Evolutionary conservation across 2,888 invertebrate species (phyloP).

Genomic region (Brachypalpus laphriformis): DNA sequence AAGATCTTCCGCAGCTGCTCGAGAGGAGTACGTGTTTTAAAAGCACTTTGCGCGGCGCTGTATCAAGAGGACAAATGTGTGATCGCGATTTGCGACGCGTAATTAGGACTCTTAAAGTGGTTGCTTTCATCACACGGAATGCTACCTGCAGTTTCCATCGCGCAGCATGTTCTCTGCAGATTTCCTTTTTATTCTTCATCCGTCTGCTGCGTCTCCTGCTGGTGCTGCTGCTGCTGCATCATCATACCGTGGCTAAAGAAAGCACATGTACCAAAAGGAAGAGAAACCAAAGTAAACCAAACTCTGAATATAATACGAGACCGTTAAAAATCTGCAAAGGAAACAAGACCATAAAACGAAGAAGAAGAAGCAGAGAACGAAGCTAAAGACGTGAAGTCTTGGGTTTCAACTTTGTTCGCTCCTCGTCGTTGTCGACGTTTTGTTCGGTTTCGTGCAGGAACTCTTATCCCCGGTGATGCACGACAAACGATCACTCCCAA

Average conservation of each 20-base stretch:
- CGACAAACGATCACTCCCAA: conserved; percentile 73
- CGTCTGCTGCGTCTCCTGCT: background rate
- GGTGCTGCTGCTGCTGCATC: conserved; percentile 11
- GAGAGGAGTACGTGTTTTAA: conserved; percentile 48
- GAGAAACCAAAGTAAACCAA: conserved; percentile 40
- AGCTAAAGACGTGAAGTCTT: conserved; percentile 57
- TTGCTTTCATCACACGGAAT: conserved; percentile 70
- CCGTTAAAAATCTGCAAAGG: conserved; percentile 64
- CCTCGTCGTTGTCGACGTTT: conserved; percentile 31
- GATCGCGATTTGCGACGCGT: conserved; percentile 73
- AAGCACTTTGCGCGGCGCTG: conserved; percentile 50
- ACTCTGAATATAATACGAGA: conserved; percentile 62
- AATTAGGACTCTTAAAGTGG: conserved; percentile 73
- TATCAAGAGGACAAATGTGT: conserved; percentile 69
- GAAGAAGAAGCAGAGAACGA: conserved; percentile 19
- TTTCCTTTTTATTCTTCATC: conserved; percentile 40
- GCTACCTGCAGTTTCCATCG: conserved; percentile 64
- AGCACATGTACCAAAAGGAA: conserved; percentile 2
- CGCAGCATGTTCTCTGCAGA: conserved; percentile 51
- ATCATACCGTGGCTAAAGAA: conserved; percentile 4
- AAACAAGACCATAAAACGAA: conserved; percentile 28
- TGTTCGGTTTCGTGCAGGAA: conserved; percentile 64
- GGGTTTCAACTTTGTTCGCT: conserved; percentile 61
- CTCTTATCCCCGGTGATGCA: conserved; percentile 71
- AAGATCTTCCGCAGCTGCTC: conserved; percentile 57